Conservation (phyloP, 1,140 invertebrate species). For the Sminthurides bifidus region DNA sequence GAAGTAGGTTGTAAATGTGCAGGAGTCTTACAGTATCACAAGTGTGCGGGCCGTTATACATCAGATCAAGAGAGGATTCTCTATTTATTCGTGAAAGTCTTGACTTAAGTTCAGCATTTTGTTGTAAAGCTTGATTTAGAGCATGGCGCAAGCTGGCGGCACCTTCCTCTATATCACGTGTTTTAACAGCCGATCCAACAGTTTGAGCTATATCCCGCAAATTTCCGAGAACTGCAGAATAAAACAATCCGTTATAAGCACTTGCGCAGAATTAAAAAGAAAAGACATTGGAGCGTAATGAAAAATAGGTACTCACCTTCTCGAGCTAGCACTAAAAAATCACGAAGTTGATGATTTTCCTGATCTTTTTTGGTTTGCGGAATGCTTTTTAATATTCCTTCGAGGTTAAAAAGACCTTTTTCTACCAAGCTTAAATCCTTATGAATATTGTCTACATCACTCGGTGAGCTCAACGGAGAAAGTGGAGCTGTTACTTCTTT, state of each 20-base stretch:
- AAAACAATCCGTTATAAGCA: neutral
- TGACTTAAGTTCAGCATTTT: conserved; percentile 57
- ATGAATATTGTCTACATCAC: conserved; percentile 36
- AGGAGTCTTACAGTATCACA: conserved; percentile 27
- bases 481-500: conserved; percentile 17
- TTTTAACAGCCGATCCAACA: conserved; percentile 9
- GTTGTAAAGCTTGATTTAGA: conserved; percentile 52
- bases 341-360: conserved; percentile 49
- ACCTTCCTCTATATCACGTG: conserved; percentile 24
- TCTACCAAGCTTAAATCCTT: conserved; percentile 50
- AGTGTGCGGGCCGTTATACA: conserved; percentile 30
- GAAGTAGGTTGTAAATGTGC: conserved; percentile 1
- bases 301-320: conserved; percentile 38
- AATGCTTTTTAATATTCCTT: conserved; percentile 43
- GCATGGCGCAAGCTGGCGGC: conserved; percentile 43
- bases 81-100: conserved; percentile 53
- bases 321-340: conserved; percentile 55
- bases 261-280: neutral
- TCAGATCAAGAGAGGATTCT: conserved; percentile 36
- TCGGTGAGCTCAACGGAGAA: conserved; percentile 5
- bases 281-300: neutral
- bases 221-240: conserved; percentile 22
- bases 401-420: conserved; percentile 51
- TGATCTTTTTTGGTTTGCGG: conserved; percentile 33
- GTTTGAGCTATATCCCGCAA: conserved; percentile 21